A percentile compares a stretch with the other conserved stretches of the same genome.
Evolutionary conservation across 2,113 vertebrate species (phyloP).

Genomic region (Pseudorectes ferrugineus): DNA sequence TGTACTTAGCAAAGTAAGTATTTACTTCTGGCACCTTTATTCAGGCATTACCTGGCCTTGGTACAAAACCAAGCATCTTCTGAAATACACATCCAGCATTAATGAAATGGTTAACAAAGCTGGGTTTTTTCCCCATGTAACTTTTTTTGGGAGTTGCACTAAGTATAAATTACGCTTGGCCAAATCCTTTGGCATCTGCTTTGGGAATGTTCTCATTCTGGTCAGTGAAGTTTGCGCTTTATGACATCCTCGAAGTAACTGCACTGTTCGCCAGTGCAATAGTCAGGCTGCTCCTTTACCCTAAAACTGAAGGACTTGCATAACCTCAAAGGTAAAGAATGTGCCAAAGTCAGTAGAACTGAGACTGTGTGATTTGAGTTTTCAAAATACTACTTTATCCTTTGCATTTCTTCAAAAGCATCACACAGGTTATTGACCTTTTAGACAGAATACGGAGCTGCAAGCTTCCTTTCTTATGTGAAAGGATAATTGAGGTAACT

Average conservation of each 20-base stretch:
- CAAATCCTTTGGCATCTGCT: not conserved
- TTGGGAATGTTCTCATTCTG: not conserved
- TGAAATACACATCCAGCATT: not conserved
- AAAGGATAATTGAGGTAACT: slow-evolving; percentile 81
- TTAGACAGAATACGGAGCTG: slow-evolving; percentile 79
- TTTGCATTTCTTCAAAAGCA: slow-evolving; percentile 72
- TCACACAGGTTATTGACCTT: slow-evolving; percentile 88
- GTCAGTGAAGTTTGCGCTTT: not conserved
- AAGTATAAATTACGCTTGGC: not conserved
- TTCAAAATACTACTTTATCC: not conserved
- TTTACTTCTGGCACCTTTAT: not conserved
- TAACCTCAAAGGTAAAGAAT: not conserved
- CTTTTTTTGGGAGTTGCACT: not conserved
- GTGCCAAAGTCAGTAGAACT: not conserved
- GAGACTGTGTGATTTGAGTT: not conserved
- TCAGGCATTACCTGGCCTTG: not conserved
- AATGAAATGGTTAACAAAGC: not conserved
- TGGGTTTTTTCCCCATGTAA: rapidly evolving
- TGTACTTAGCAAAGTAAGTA: slow-evolving; percentile 91
- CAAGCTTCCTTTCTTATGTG: slow-evolving; percentile 79
- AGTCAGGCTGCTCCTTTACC: not conserved
- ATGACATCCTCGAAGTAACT: not conserved
- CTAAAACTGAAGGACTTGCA: not conserved
- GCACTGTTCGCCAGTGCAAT: not conserved
- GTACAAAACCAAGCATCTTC: not conserved